A percentile compares a stretch with the other conserved stretches of the same genome.
These are phyloP conservation scores for Heliconius sara DNA, from an alignment of 2,888 invertebrate genomes.

Conservation along the genomic window DNA sequence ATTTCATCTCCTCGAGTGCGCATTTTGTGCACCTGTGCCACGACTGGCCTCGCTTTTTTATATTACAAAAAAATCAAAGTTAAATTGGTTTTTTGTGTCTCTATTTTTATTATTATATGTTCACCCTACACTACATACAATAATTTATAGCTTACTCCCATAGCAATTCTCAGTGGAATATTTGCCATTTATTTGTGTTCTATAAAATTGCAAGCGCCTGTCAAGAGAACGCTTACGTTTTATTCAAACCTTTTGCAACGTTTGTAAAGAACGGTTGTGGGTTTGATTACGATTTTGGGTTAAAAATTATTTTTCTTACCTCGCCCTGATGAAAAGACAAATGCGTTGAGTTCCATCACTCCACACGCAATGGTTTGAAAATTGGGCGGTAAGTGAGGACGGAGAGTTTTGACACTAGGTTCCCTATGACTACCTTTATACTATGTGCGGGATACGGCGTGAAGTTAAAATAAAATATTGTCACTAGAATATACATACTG, in stretches of 20 bases:
- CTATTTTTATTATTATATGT: background rate
- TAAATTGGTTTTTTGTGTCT: background rate
- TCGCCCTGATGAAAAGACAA: background rate
- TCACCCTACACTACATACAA: slow-evolving; percentile 15
- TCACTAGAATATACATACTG: background rate
- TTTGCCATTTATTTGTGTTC: slow-evolving; percentile 31
- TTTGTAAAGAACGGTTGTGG: background rate
- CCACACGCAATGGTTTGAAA: too few species aligned
- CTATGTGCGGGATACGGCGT: background rate
- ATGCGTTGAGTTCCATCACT: too few species aligned
- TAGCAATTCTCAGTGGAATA: slow-evolving; percentile 22
- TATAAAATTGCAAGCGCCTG: slow-evolving; percentile 26
- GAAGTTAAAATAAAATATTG: background rate
- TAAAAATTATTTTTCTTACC: background rate
- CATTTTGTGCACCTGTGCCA: too few species aligned
- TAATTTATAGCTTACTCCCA: slow-evolving; percentile 33
- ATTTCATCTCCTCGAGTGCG: too few species aligned
- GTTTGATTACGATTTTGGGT: background rate
- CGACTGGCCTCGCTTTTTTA: too few species aligned
- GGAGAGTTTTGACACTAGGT: too few species aligned
- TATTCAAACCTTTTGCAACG: background rate
- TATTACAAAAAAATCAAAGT: background rate
- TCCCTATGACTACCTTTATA: too few species aligned
- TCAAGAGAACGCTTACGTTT: slow-evolving; percentile 4
- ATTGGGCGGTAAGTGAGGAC: too few species aligned